Evolutionary conservation across 2,113 vertebrate species (phyloP).

Genomic region (Tympanuchus pallidicinctus): DNA sequence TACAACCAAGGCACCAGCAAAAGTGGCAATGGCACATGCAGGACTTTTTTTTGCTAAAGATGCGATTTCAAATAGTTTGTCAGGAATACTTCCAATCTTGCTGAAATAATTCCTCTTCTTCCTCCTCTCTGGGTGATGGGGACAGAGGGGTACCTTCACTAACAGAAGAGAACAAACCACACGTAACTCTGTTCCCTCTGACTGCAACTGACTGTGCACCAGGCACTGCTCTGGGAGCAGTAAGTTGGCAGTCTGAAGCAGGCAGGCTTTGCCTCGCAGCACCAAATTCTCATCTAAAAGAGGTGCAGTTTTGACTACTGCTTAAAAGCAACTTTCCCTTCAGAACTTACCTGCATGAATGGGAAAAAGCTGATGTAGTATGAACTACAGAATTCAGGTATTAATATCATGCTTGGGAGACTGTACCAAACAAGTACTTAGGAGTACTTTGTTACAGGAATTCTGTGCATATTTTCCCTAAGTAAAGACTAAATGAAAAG

Average conservation of each 20-base stretch:
- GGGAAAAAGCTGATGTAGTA: background rate
- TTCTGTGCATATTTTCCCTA: background rate
- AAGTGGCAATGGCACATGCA: background rate
- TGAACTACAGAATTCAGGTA: background rate
- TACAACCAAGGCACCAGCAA: conserved; percentile 59
- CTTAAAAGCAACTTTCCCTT: background rate
- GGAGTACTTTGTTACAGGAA: background rate
- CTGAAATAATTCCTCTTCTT: background rate
- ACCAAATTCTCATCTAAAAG: background rate
- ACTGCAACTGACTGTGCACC: background rate
- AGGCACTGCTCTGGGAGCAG: background rate
- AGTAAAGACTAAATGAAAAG: background rate
- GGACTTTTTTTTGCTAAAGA: background rate
- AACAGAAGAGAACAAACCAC: background rate
- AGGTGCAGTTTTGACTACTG: background rate
- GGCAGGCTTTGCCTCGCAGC: background rate
- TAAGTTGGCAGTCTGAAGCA: background rate
- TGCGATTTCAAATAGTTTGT: background rate
- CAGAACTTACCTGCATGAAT: background rate
- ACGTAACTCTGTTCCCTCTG: background rate
- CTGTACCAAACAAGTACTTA: background rate
- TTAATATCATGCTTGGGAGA: background rate
- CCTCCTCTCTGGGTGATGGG: background rate
- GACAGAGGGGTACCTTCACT: background rate
- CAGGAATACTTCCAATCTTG: background rate